Evolutionary conservation across 1,140 invertebrate species (phyloP).

Genomic region (Megalonaias nervosa): DNA sequence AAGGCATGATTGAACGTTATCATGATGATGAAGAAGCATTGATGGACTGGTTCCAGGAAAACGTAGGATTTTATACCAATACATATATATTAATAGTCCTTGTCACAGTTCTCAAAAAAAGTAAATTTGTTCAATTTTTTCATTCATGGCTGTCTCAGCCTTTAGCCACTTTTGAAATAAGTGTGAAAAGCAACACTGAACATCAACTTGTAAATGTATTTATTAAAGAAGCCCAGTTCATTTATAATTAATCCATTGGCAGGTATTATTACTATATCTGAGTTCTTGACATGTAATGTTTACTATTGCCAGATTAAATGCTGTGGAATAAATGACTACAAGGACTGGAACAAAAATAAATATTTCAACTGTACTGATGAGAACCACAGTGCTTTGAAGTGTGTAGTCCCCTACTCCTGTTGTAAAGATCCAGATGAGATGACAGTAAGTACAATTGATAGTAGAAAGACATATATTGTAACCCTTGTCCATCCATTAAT

Average conservation of each 20-base stretch:
- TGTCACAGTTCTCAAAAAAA: too few species aligned
- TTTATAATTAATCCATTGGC: too few species aligned
- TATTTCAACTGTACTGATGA: constrained; percentile 87
- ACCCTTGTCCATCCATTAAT: too few species aligned
- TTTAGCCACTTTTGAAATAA: too few species aligned
- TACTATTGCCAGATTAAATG: constrained; percentile 81
- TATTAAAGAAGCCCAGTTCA: too few species aligned
- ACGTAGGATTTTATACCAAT: constrained; percentile 74
- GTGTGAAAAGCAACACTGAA: too few species aligned
- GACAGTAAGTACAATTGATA: constrained; percentile 5
- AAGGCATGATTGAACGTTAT: constrained; percentile 91
- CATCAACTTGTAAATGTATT: too few species aligned
- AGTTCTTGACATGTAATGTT: not conserved
- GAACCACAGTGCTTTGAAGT: constrained; percentile 80
- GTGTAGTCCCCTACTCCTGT: constrained; percentile 94
- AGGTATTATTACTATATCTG: too few species aligned
- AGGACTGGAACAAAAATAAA: constrained; percentile 96
- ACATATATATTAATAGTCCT: too few species aligned
- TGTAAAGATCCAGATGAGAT: constrained; percentile 75
- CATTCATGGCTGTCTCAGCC: too few species aligned
- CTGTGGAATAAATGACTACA: constrained; percentile 94
- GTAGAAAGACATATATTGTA: too few species aligned
- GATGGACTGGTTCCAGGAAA: constrained; percentile 92
- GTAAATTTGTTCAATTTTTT: too few species aligned
- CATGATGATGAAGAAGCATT: constrained; percentile 92